Percentiles rank a stretch among this genome's conserved stretches.
phyloP scores from a whole-genome alignment of 2,888 invertebrate species.

The Xanthorhoe spadicearia region DNA sequence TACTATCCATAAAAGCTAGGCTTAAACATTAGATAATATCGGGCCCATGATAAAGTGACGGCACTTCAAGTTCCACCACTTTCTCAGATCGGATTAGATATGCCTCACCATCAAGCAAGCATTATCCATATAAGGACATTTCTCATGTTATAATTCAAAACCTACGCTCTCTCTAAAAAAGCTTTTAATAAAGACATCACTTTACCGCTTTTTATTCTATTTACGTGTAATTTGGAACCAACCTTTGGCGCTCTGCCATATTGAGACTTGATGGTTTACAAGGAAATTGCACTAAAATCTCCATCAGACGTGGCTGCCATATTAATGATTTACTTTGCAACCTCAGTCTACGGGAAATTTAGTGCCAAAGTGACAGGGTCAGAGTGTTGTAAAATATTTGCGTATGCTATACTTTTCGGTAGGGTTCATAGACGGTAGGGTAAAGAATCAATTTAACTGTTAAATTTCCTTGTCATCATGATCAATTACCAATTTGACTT shows the following conservation, averaged over 20 bases:
- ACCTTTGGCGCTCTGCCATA: constrained; percentile 19
- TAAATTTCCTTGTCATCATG: no score
- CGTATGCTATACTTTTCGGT: neutral
- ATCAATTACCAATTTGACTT: no score
- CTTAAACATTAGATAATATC: neutral
- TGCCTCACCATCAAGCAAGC: neutral
- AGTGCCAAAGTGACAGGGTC: no score
- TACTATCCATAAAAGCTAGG: neutral
- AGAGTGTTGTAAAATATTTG: no score
- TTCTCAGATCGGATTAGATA: constrained; percentile 13
- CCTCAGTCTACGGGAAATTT: no score
- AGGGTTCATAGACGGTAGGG: no score
- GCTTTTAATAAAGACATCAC: constrained; percentile 25
- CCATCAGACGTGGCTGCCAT: constrained; percentile 25
- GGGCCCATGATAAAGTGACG: constrained; percentile 4
- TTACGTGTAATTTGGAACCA: constrained; percentile 13
- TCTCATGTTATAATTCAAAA: constrained; percentile 18
- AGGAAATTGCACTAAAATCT: constrained; percentile 17
- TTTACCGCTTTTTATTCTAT: constrained; percentile 15
- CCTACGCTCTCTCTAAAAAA: constrained; percentile 13
- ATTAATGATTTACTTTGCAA: neutral
- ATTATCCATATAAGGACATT: constrained; percentile 14
- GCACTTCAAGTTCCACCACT: constrained; percentile 1
- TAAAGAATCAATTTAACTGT: no score
- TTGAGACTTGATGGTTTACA: constrained; percentile 14